Base-by-base conservation (phyloP, 1,140 invertebrate genomes). In the Stegodyphus mimosarum region DNA sequence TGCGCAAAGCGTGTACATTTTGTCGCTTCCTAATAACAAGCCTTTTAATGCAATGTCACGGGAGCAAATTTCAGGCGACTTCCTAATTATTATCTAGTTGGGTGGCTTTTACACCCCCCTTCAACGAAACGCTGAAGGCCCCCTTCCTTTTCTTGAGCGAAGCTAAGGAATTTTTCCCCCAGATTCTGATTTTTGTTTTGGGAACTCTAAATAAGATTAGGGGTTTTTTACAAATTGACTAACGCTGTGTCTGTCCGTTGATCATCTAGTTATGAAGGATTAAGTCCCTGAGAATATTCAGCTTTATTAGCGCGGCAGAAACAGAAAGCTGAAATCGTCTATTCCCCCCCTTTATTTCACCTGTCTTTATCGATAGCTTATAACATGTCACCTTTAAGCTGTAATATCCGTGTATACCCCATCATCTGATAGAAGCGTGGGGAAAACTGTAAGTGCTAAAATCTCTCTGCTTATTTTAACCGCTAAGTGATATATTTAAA, bases 21-120 rank as follows among this genome's bases (percentile, higher is more conserved):
- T 78, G 75, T 86, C 83, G 83, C 83, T 78, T 86, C 83, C 67
- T 78, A 85, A 86, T 78, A 86, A 86, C 83, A 86, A 86, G 74
- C 83, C 83, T 86, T 86, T 86, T 86, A 86, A 86, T 86, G 74
- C 75, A 69, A 78, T 86, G 83, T 86, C 83, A 84, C 17, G 72
- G 49, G 74, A 77, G 83, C 72, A 78, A 78, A 86, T 86, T 87
- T 75, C 60, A 64, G 11, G 10, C 51, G 69, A 75, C 77, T 85
- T 84, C 87, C 66, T 86, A 86, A 86, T 86, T 86, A 72, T 88
- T n/a, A 89, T 88, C 11, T 89, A 89, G n/a, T 87, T 88, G 87
- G 91, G 81, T 84, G 81, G 81, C 81, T 84, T 84, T 84, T 67
- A 18, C 17, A 17, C 60, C 51, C 18, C n/a, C 51, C 81, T 48